A percentile compares a stretch with the other conserved stretches of the same genome.
These are phyloP conservation scores for Trichonephila clavipes DNA, from an alignment of 1,140 invertebrate species.

Conservation along the genomic window DNA sequence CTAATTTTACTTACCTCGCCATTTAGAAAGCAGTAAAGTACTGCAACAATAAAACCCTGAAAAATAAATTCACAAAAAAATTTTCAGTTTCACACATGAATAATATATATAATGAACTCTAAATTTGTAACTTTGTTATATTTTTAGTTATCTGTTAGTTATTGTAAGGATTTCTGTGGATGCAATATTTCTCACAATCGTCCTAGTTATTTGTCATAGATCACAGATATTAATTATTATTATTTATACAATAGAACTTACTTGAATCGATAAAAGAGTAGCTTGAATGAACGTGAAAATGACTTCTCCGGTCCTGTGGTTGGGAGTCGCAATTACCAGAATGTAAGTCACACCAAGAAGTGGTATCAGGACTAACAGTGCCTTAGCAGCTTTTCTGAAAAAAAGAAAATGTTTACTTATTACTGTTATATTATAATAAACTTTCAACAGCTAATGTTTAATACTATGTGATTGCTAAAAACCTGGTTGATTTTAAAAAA, in stretches of 20 bases:
- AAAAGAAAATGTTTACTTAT: neutral
- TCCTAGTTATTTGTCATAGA: no score
- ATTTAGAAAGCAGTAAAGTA: conserved; percentile 93
- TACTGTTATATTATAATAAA: no score
- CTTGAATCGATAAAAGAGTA: conserved; percentile 80
- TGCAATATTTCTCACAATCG: no score
- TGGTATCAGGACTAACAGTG: conserved; percentile 87
- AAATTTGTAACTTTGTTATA: no score
- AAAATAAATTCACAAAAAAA: neutral
- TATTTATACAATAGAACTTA: neutral
- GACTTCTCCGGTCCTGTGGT: conserved; percentile 72
- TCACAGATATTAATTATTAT: no score
- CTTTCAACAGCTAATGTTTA: no score
- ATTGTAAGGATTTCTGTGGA: no score
- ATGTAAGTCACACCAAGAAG: conserved; percentile 93
- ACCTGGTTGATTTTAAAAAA: no score
- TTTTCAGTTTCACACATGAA: no score
- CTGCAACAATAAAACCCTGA: conserved; percentile 90
- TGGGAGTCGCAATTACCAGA: conserved; percentile 88
- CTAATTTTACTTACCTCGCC: conserved; percentile 88
- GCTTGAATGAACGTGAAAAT: conserved; percentile 77
- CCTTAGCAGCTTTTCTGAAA: conserved; percentile 68
- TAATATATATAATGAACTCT: no score
- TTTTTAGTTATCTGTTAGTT: no score
- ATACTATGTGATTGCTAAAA: no score